These are phyloP conservation scores for Pristionchus entomophagus DNA, from an alignment of 2,888 invertebrate species.

Conservation along the genomic window DNA sequence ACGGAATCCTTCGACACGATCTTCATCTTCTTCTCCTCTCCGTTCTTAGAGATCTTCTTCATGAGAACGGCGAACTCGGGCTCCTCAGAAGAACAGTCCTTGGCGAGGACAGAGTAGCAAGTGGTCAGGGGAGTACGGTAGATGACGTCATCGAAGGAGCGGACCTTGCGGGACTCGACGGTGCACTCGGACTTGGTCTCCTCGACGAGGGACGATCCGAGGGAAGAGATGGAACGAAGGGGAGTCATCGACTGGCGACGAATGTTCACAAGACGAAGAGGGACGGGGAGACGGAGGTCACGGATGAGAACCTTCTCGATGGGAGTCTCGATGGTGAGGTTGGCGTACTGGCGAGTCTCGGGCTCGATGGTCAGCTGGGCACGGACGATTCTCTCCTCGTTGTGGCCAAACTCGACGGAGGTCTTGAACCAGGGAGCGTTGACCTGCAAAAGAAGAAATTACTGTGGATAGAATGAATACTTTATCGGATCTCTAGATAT, in stretches of 20 bases:
- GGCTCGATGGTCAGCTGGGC: constrained; percentile 49
- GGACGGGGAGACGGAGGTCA: too few relatives aligned
- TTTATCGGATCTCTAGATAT: background rate
- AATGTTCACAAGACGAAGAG: constrained; percentile 43
- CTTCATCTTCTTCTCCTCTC: constrained; percentile 50
- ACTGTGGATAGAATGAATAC: too few relatives aligned
- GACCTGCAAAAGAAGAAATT: background rate
- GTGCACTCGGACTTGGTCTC: constrained; percentile 53
- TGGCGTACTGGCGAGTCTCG: constrained; percentile 48
- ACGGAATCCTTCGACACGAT: constrained; percentile 48
- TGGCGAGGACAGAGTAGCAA: constrained; percentile 75
- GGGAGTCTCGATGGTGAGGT: constrained; percentile 54
- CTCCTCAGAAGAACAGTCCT: constrained; percentile 72
- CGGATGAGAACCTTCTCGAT: constrained; percentile 54
- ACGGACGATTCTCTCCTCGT: background rate
- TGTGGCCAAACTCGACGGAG: background rate
- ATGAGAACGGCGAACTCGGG: constrained; percentile 70
- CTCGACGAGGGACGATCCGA: constrained; percentile 37
- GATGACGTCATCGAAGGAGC: constrained; percentile 68
- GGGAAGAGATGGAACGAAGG: constrained; percentile 19
- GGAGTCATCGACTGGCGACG: constrained; percentile 18
- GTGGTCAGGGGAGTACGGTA: constrained; percentile 56
- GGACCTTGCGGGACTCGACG: constrained; percentile 57
- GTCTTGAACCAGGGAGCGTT: constrained; percentile 17
- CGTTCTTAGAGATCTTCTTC: constrained; percentile 58